Base-by-base conservation (phyloP, 2,888 invertebrate genomes). In the Phengaris alcon region DNA sequence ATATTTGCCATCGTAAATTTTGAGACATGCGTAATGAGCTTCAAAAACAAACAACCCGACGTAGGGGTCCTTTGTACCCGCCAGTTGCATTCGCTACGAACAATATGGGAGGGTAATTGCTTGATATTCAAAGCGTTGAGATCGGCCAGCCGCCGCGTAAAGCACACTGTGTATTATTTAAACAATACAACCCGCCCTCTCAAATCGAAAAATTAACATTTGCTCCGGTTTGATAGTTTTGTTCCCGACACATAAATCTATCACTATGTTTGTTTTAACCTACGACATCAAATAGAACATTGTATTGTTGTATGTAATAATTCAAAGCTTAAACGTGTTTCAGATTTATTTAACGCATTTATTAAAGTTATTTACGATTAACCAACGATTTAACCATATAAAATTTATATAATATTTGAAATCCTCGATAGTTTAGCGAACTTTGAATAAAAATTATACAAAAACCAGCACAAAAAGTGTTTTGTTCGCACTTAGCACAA, bases 401-500 rank as follows among this genome's bases (percentile, higher is more conserved):
- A 69, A 48, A 69, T 15, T 70, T 22, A 22, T 22, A 0, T 22
- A 0, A 22, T 22, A 22, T 22, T 48, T 46, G 55, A 55, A 69
- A 22, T 57, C 46, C 68, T 69, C 5, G 68, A 70, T 48, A 69
- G 57, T 46, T 44, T 75, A 55, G 75, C 9, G 48, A 57, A 12
- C 52, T 22, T 51, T 35, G 48, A 69, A 55, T 3, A 75, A 75
- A 75, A 59, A 75, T 35, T 52, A 15, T 68, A 57, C 22, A 75
- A 75, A 59, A 75, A 55, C 46, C 57, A 13, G 22, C 51, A 75
- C 77, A 80, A 79, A 77, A 79, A 76, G 75, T 76, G 77, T 80
- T 81, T 87, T 88, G 88, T 91, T 91, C 90, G 89, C 92, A 90
- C 90, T 87, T 86, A 79, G 83, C 85, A 90, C 88, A 89, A 87